Evolutionary conservation across 2,888 invertebrate species (phyloP).

Genomic region (Synanthedon vespiformis): DNA sequence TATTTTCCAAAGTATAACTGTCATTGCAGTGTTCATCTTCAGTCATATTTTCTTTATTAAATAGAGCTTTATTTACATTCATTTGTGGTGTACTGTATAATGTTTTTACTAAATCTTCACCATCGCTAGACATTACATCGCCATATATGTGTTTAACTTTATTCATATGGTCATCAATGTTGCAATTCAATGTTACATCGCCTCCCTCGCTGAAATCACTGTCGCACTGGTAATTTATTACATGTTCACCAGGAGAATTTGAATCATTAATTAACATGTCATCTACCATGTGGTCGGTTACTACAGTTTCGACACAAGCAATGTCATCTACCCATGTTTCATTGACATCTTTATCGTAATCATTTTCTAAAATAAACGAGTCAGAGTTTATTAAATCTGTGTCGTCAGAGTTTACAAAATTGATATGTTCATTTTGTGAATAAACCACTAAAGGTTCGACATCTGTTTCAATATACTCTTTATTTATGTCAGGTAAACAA

Average conservation of each 20-base stretch:
- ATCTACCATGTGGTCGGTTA: constrained; percentile 53
- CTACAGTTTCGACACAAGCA: constrained; percentile 57
- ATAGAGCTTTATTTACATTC: constrained; percentile 44
- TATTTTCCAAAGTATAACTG: constrained; percentile 7
- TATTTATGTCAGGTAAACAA: constrained; percentile 21
- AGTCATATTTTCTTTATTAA: constrained; percentile 8
- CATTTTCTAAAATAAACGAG: constrained; percentile 17
- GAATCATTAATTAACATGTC: constrained; percentile 36
- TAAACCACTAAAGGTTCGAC: constrained; percentile 9
- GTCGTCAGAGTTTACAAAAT: constrained; percentile 18
- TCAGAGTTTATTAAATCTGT: constrained; percentile 7
- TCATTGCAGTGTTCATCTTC: constrained; percentile 7
- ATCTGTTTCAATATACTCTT: constrained; percentile 10
- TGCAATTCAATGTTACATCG: constrained; percentile 13
- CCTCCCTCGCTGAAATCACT: constrained; percentile 15
- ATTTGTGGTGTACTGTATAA: constrained; percentile 50
- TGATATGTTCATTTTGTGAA: constrained; percentile 10
- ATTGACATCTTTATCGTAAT: constrained; percentile 27
- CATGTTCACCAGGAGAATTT: constrained; percentile 23
- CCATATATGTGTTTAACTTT: constrained; percentile 42
- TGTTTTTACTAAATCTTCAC: constrained; percentile 41
- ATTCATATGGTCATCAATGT: constrained; percentile 28
- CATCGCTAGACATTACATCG: constrained; percentile 35
- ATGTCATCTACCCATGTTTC: constrained; percentile 59
- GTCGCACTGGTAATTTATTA: constrained; percentile 14